Base-by-base conservation (phyloP, 1,140 invertebrate genomes). In the Drosophila santomea region DNA sequence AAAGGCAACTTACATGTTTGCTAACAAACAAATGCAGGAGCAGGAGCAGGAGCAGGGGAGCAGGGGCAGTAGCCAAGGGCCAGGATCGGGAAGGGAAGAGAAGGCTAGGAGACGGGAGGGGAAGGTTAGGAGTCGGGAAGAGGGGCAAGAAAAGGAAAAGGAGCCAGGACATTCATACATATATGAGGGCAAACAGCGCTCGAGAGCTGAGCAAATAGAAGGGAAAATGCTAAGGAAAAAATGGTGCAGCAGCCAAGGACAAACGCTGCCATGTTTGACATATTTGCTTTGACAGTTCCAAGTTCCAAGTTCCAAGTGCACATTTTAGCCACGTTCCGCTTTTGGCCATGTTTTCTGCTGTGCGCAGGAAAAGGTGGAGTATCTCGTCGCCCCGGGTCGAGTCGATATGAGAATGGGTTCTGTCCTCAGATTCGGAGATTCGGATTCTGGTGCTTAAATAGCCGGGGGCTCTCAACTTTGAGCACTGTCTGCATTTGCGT, bases 1-100 rank as follows among this genome's bases (percentile, higher is more conserved):
- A 88, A 89, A 89, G 83, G 84, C 83, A 88, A 89, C 83, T 89
- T 88, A 89, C 83, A 89, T 88, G 83, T 88, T 88, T 88, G 83
- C 84, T 88, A 89, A 88, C 83, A 88, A 88, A 88, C 83, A 88
- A 89, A 89, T 89, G 84, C 84, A 80, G 51, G 63, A 73, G 55
- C 47, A 52, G 51, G 63, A 73, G 55, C 47, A 52, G 45, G 25
- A 35, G 28, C 25, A 36, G 51, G 28, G 39, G n/a, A 68, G 35
- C 59, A 76, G 80, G 48, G 63, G 64, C 20, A 72, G 71, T 39
- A 71, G 63, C 62, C 74, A 50, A 61, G 63, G 78, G 60, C 54
- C 12, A 38, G 32, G 28, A 45, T 36, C 57, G 56, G 35, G 23
- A 23, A 32, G 14, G 23, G 6, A 5, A 23, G 23, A 17, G 17